Conservation (phyloP, 2,113 vertebrate genomes). For the Tragelaphus buxtoni region DNA sequence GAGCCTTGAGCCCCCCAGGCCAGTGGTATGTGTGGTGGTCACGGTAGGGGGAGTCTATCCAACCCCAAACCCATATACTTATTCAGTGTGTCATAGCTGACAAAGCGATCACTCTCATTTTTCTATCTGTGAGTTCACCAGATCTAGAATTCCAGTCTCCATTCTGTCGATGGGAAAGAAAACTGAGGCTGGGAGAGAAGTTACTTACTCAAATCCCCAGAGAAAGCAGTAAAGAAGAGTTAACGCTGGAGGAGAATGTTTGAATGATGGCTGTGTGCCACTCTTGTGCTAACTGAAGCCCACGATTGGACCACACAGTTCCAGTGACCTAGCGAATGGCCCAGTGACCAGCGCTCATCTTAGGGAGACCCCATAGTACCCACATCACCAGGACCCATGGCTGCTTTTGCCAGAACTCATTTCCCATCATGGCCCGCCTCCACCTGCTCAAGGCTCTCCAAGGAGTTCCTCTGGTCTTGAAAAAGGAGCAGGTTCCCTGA, state of each 20-base stretch:
- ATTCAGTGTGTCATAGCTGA: neutral
- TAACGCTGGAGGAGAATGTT: neutral
- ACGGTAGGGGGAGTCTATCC: rapidly evolving
- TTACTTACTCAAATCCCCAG: neutral
- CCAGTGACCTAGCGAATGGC: neutral
- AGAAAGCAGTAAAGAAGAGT: neutral
- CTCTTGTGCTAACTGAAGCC: neutral
- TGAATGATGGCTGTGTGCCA: neutral
- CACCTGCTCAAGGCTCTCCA: too few relatives aligned
- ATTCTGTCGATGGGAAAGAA: neutral
- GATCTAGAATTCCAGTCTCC: neutral
- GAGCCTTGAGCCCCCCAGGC: neutral
- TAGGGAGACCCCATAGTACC: neutral
- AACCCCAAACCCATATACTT: neutral
- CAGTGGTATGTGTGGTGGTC: neutral
- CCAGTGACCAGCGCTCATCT: neutral
- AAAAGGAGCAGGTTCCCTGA: neutral
- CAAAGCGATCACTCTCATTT: neutral
- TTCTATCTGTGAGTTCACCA: neutral
- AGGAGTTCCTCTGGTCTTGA: neutral
- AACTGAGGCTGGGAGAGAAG: neutral
- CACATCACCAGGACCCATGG: neutral
- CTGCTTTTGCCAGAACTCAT: neutral
- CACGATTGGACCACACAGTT: too few relatives aligned
- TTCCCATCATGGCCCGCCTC: rapidly evolving